Evolutionary conservation across 35 echinoderm and acorn worm species (phyloP).

Genomic region (Acanthaster planci): DNA sequence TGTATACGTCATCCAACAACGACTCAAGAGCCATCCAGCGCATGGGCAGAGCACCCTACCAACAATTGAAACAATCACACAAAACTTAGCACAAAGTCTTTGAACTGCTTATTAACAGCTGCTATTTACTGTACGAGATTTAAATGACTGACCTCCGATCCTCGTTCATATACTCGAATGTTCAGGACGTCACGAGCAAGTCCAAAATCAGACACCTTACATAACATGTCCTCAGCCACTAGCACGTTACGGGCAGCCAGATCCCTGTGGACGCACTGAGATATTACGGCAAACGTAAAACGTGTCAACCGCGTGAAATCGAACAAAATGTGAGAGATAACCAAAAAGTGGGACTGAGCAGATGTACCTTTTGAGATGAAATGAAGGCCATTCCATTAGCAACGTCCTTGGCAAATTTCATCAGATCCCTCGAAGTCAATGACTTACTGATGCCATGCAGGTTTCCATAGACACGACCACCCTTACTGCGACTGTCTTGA

Average conservation of each 20-base stretch:
- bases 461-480: background rate
- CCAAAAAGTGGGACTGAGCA: too few relatives aligned
- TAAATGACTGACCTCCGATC: background rate
- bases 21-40: constrained; percentile 91
- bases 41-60: constrained; percentile 62
- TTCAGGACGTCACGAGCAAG: background rate
- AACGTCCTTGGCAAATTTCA: constrained; percentile 20
- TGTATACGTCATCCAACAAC: constrained; percentile 65
- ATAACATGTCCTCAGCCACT: background rate
- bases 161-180: background rate
- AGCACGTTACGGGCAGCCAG: constrained; percentile 70
- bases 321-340: too few relatives aligned
- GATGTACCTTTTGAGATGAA: constrained; percentile 12
- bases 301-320: too few relatives aligned
- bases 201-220: constrained; percentile 18
- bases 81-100: too few relatives aligned
- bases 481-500: background rate
- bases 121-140: too few relatives aligned
- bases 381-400: constrained; percentile 22
- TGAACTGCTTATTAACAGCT: too few relatives aligned
- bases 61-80: too few relatives aligned
- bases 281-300: too few relatives aligned
- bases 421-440: background rate
- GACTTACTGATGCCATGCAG: background rate
- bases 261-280: constrained; percentile 73